phyloP scores from a whole-genome alignment of 2,888 invertebrate genomes.

The Limnephilus lunatus region DNA sequence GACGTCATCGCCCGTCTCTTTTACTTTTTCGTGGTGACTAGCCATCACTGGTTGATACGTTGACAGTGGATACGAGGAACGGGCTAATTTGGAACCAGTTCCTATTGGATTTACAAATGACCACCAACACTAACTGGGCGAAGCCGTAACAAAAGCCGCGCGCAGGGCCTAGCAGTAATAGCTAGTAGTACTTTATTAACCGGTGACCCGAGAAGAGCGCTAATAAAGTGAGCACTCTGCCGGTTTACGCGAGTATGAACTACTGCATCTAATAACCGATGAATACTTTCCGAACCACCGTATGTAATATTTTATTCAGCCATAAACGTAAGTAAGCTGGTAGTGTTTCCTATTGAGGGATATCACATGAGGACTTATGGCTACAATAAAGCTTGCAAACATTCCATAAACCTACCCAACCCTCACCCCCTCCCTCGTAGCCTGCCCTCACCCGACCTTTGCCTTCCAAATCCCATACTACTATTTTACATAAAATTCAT shows the following conservation, averaged over 20 bases:
- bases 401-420: not conserved
- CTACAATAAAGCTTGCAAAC: constrained; percentile 16
- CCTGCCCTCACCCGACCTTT: not conserved
- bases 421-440: no score
- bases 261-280: not conserved
- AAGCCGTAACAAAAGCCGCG: no score
- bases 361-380: constrained; percentile 8
- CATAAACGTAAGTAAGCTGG: constrained; percentile 15
- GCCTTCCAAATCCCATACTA: not conserved
- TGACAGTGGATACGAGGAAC: no score
- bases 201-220: no score
- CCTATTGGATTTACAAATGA: no score
- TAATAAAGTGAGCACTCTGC: not conserved
- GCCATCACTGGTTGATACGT: no score
- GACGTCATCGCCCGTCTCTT: no score
- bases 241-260: not conserved
- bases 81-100: no score
- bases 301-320: not conserved
- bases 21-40: no score
- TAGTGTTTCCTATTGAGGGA: not conserved
- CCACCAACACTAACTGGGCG: no score
- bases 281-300: not conserved
- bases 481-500: not conserved
- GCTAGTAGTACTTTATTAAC: no score
- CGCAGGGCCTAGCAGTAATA: no score